Evolutionary conservation across 2,888 invertebrate genomes (phyloP).

Genomic region (Metopia argyrocephala): DNA sequence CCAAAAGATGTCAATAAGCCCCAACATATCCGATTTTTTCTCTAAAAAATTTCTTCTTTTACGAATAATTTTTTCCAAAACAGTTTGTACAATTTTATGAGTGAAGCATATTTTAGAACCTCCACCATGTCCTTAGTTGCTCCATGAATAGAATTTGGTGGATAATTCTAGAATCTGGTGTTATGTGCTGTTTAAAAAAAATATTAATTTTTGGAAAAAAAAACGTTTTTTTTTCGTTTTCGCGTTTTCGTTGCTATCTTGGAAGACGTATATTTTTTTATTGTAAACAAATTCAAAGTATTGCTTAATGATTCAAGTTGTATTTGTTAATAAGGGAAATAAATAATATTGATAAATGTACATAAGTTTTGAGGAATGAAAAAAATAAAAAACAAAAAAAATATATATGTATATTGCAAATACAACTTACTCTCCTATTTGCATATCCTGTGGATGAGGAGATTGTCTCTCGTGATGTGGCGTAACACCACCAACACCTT

Average conservation of each 20-base stretch:
- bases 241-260: neutral
- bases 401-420: neutral
- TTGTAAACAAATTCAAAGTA: constrained; percentile 73
- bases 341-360: no score
- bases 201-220: constrained; percentile 20
- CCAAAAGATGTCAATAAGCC: no score
- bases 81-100: no score
- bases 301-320: constrained; percentile 64
- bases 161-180: no score
- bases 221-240: constrained; percentile 18
- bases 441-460: constrained; percentile 82
- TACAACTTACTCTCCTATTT: constrained; percentile 84
- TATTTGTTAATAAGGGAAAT: constrained; percentile 11
- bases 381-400: neutral
- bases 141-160: no score
- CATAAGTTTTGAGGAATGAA: neutral
- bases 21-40: no score
- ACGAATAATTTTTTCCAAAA: no score
- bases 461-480: constrained; percentile 86
- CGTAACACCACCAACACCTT: constrained; percentile 80
- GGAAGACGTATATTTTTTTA: neutral
- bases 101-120: no score
- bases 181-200: no score
- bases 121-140: no score
- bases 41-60: no score